phyloP scores from a whole-genome alignment of 2,888 invertebrate species.

The Lymantria monacha region DNA sequence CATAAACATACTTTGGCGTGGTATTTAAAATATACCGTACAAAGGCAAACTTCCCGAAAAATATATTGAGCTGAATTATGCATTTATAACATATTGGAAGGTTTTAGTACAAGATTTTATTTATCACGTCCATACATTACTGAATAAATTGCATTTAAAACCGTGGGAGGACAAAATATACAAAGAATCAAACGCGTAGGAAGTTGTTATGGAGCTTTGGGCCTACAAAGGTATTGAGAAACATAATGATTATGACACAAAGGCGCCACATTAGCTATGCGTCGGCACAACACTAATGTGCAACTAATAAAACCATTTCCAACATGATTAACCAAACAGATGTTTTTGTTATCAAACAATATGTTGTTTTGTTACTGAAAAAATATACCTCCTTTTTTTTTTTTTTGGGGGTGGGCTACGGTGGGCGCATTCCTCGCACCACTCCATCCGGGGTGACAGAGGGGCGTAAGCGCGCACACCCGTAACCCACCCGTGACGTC shows the following conservation, averaged over 20 bases:
- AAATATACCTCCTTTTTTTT: too few relatives aligned
- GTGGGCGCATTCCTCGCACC: too few relatives aligned
- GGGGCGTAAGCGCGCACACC: too few relatives aligned
- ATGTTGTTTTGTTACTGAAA: slow-evolving; percentile 15
- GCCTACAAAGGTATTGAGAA: slow-evolving; percentile 24
- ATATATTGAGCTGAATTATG: too few relatives aligned
- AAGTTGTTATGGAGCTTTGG: slow-evolving; percentile 14
- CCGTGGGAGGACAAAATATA: neutral
- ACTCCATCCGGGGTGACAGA: too few relatives aligned
- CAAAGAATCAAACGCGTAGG: slow-evolving; percentile 23
- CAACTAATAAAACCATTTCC: slow-evolving; percentile 23
- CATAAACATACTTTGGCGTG: too few relatives aligned
- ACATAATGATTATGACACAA: slow-evolving; percentile 11
- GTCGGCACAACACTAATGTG: slow-evolving; percentile 17
- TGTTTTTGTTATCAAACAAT: slow-evolving; percentile 27
- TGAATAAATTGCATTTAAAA: neutral
- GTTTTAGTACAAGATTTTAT: too few relatives aligned
- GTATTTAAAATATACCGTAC: too few relatives aligned
- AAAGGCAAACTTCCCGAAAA: too few relatives aligned
- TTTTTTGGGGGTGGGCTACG: too few relatives aligned
- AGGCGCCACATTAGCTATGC: neutral
- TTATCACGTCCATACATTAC: neutral
- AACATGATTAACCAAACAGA: slow-evolving; percentile 24
- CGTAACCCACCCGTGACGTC: too few relatives aligned
- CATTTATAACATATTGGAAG: too few relatives aligned